These are phyloP conservation scores for Coelopa frigida DNA, from an alignment of 1,140 invertebrate species.

Conservation along the genomic window DNA sequence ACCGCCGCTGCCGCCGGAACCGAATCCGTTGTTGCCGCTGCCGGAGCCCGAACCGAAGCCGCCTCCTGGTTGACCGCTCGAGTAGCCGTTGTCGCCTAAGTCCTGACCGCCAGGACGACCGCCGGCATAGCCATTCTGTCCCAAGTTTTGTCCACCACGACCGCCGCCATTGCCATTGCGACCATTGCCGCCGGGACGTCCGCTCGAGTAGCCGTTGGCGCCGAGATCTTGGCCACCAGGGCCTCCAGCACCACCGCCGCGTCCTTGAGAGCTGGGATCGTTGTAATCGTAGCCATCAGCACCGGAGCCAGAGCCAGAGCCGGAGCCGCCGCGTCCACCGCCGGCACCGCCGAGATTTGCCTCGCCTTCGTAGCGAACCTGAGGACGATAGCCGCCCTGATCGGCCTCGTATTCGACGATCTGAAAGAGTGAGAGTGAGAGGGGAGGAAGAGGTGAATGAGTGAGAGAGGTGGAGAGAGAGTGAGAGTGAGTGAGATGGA, in stretches of 20 bases:
- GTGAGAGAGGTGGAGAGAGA: too few species aligned
- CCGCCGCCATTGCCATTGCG: conserved; percentile 17
- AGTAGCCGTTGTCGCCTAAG: conserved; percentile 23
- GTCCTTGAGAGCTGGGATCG: conserved; percentile 13
- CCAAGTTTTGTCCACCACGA: conserved; percentile 28
- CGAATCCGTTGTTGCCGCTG: conserved; percentile 20
- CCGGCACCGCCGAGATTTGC: conserved; percentile 37
- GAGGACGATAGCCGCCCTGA: conserved; percentile 71
- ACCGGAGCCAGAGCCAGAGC: conserved; percentile 20
- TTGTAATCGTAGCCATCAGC: conserved; percentile 15
- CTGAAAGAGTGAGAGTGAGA: conserved; percentile 16
- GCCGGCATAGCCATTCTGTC: conserved; percentile 31
- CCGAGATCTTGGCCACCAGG: conserved; percentile 24
- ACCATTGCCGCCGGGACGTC: conserved; percentile 26
- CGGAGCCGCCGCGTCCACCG: conserved; percentile 16
- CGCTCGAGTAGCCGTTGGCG: conserved; percentile 26
- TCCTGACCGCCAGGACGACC: conserved; percentile 16
- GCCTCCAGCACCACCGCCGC: conserved; percentile 14
- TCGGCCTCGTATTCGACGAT: conserved; percentile 78
- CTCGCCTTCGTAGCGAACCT: conserved; percentile 73
- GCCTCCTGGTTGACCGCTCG: conserved; percentile 24
- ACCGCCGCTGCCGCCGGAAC: conserved; percentile 10
- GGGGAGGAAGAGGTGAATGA: conserved; percentile 5
- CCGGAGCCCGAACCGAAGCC: conserved; percentile 12
- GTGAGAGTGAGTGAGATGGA: too few species aligned